Evolutionary conservation across 2,797 vertebrate species (phyloP), one percentile per base, ranked within the genome.

Genomic region (Tiaroga cobitis): DNA sequence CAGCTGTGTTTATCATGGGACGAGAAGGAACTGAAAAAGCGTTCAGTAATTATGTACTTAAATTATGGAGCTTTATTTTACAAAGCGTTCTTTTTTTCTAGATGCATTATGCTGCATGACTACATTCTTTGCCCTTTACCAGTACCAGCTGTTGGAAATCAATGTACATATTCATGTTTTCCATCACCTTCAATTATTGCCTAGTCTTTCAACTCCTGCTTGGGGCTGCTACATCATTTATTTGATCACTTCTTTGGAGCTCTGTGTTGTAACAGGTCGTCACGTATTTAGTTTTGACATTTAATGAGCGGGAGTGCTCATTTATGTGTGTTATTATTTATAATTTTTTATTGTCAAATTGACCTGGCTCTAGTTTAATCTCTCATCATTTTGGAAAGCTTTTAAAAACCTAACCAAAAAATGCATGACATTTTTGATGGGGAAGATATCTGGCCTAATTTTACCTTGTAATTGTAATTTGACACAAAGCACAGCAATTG

Each of bases 181-280:
- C 67, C 83, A 85, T 73, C 83, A 85, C 67, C 76, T 79, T 72
- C 54, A 79, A 63, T 80, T 85, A 80, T 49, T 61, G 39, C 83
- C 49, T 72, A 49, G 75, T 72, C 75, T 79, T 84, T 70, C n/a
- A 59, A 78, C 83, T 76, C 39, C 46, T 16, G 34, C 82, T 68
- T 39, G 46, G 32, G 34, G 43, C 61, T 84, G 19, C 67, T 49
- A 19, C 76, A 72, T 49, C 39, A 8, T 72, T 84, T 21, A 79
- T 59, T 59, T 84, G 37, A 61, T 84, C 65, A 32, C 49, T 43
- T 70, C 37, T 59, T 70, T 34, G 29, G 29, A n/a, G 41, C 29
- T 49, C 65, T 63, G 67, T 24, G 68, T 61, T 79, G 56, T 61
- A 72, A 37, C 13, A 10, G 51, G 29, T 63, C 82, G 73, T 79